Conservation (phyloP, 2,113 vertebrate species). For the Myotis davidii region DNA sequence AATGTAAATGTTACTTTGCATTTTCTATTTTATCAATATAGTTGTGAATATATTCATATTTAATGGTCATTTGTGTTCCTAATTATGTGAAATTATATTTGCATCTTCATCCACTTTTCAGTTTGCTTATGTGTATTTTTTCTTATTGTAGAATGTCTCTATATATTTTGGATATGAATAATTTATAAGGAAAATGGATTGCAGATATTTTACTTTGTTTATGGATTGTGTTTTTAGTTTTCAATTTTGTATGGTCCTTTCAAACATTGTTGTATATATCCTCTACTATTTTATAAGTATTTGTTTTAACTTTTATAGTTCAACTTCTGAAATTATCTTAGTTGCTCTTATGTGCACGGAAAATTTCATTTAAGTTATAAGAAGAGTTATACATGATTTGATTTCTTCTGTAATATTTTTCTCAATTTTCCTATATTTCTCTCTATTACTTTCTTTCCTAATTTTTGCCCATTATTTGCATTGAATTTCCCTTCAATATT, state of each 20-base stretch:
- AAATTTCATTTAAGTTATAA: conserved; percentile 11
- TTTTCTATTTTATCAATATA: neutral
- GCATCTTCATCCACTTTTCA: neutral
- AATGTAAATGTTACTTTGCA: neutral
- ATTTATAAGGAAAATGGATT: neutral
- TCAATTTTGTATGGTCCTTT: neutral
- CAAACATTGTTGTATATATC: neutral
- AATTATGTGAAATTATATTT: neutral
- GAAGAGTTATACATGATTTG: neutral
- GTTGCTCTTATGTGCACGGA: neutral
- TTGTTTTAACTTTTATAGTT: neutral
- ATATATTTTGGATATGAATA: neutral
- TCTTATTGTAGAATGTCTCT: neutral
- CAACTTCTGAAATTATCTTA: neutral
- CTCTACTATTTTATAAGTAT: neutral
- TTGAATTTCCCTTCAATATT: neutral
- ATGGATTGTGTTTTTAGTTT: neutral
- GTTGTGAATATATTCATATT: neutral
- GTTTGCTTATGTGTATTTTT: neutral
- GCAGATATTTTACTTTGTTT: neutral
- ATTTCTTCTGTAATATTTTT: neutral
- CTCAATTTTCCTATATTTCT: neutral
- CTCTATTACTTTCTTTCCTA: neutral
- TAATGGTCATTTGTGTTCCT: neutral
- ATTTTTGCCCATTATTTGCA: neutral